phyloP scores from a whole-genome alignment of 2,113 vertebrate genomes.

The Cyprinodon tularosa region DNA sequence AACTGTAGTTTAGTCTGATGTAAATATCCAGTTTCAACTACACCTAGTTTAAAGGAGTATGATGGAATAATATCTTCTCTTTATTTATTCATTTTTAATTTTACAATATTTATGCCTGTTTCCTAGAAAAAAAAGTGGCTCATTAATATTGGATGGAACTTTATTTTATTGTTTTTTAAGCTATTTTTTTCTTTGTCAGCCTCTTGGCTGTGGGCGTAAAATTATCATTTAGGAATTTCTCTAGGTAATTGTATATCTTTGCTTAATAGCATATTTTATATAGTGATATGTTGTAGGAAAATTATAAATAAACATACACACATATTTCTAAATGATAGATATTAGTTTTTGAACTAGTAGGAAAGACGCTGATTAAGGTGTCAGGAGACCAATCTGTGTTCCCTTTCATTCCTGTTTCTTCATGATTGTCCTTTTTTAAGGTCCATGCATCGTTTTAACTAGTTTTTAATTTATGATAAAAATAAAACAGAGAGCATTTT shows the following conservation, averaged over 20 bases:
- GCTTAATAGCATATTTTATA: not conserved
- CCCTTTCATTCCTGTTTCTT: constrained; percentile 12
- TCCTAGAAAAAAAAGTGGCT: not conserved
- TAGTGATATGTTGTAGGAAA: not conserved
- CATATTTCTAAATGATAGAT: not conserved
- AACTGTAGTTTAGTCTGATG: not conserved
- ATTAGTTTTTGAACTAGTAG: not conserved
- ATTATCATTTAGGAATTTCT: no score
- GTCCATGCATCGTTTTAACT: not conserved
- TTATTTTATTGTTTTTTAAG: no score
- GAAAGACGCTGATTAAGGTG: constrained; percentile 55
- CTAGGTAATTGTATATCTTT: not conserved
- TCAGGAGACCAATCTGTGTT: constrained; percentile 38
- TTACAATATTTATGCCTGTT: not conserved
- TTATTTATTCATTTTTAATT: not conserved
- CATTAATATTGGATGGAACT: no score
- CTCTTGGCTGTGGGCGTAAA: no score
- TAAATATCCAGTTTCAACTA: not conserved
- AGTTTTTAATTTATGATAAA: not conserved
- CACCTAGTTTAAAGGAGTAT: not conserved
- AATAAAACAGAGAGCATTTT: no score
- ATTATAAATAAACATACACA: not conserved
- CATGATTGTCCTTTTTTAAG: constrained; percentile 24
- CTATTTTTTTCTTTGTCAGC: no score
- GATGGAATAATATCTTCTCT: not conserved